A percentile compares a stretch with the other conserved stretches of the same genome.
Conservation (phyloP, 2,797 vertebrate genomes). For the Pseudochaenichthys georgianus region DNA sequence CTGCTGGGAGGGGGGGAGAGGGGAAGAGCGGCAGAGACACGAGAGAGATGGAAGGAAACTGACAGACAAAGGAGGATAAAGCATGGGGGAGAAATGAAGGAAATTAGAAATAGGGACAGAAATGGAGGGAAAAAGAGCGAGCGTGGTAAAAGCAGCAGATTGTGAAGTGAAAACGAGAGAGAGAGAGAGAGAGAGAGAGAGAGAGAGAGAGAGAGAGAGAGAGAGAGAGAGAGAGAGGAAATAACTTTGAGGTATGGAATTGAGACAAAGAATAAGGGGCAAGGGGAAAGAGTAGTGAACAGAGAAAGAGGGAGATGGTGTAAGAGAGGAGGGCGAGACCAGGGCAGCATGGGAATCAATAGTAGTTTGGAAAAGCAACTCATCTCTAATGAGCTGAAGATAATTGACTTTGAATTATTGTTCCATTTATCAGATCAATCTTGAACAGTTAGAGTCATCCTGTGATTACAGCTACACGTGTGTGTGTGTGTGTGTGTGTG, state of each 20-base stretch:
- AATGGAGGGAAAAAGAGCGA: conserved; percentile 12
- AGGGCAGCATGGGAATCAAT: conserved; percentile 86
- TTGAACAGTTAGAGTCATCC: conserved; percentile 43
- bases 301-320: background rate
- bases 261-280: too few species aligned
- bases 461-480: background rate
- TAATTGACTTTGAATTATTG: conserved; percentile 79
- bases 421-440: conserved; percentile 78
- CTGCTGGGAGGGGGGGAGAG: conserved; percentile 75
- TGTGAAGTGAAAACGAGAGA: background rate
- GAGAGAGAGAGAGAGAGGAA: background rate
- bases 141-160: conserved; percentile 7
- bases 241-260: background rate
- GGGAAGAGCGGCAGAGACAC: conserved; percentile 28
- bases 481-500: background rate
- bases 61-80: conserved; percentile 51
- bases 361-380: conserved; percentile 89
- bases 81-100: conserved; percentile 26
- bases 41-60: conserved; percentile 50
- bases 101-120: conserved; percentile 29
- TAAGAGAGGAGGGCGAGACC: background rate
- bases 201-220: conserved; percentile 3
- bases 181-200: conserved; percentile 19
- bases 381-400: conserved; percentile 82
- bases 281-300: too few species aligned